A percentile compares a stretch with the other conserved stretches of the same genome.
Conservation (phyloP, 2,888 invertebrate species). For the Lucinisca nassula region DNA sequence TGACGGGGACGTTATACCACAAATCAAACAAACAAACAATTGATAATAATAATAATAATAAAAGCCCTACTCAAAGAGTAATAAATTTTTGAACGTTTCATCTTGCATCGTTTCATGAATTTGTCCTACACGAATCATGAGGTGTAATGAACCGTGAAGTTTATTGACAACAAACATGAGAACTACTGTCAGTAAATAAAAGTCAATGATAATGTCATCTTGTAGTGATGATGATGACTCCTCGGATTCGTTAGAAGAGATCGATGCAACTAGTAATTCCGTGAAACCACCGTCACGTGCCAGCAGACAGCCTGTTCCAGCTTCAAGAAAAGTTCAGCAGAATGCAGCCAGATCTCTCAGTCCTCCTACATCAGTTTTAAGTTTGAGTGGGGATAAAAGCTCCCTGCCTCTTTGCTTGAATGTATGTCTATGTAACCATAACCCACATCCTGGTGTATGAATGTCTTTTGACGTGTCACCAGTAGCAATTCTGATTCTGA, state of each 20-base stretch:
- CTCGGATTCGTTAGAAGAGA: slow-evolving; percentile 6
- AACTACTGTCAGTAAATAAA: background rate
- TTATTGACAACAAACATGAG: background rate
- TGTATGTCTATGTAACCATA: no score
- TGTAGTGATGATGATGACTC: background rate
- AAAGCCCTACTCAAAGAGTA: no score
- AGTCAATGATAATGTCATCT: background rate
- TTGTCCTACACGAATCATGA: background rate
- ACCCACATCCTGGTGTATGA: no score
- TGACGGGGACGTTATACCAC: no score
- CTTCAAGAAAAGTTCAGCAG: slow-evolving; percentile 2
- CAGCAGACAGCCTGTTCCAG: background rate
- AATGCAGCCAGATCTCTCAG: slow-evolving; percentile 59
- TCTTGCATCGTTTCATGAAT: background rate
- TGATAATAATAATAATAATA: no score
- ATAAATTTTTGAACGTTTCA: no score
- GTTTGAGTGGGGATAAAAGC: slow-evolving; percentile 47
- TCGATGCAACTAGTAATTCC: slow-evolving; percentile 33
- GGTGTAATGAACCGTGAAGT: background rate
- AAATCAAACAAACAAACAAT: no score
- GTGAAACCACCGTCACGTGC: slow-evolving; percentile 45
- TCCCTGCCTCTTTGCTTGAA: slow-evolving; percentile 55
- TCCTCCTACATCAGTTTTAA: slow-evolving; percentile 62
- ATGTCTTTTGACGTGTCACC: no score
- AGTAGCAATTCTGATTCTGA: no score